Evolutionary conservation across 2,888 invertebrate genomes (phyloP), one percentile per base, ranked within the genome.

Genomic region (Eubasilissa splendida): DNA sequence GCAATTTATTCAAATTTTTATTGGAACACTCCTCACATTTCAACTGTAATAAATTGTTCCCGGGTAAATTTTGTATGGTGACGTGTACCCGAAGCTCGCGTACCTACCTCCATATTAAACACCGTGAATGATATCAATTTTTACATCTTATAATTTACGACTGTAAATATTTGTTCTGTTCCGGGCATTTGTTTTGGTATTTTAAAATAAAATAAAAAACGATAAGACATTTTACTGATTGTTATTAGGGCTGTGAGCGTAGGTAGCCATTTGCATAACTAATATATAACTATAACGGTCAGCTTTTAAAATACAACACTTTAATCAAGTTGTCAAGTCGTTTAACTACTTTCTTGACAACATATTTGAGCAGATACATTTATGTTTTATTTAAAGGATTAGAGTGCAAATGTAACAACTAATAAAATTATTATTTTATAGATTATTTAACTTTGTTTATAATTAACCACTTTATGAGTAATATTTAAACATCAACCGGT

Each of bases 161-260:
- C 54, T 77, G 81, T 83, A 83, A 83, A 83, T 83, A 83, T 83
- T 83, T 81, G 83, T 83, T 81, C 80, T 79, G 81, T 83, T 83
- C 74, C 83, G 81, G 78, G 80, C 77, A 76, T 81, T 81, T 81
- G 76, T 79, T 76, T 79, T 50, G 60, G 73, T 66, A 71, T 80
- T 76, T 76, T 70, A 60, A 71, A 71, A 76, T 76, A 73, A 76
- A 74, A 59, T 7, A 8, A 12, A 12, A 42, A 12, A 33, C 10
- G 50, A 50, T 31, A 71, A 74, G 74, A 42, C 58, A 42, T 52
- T 63, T 22, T 74, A 56, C 50, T 76, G 54, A 75, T 68, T 68
- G 53, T 42, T 42, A 42, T 42, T 70, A 50, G 22, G 70, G 59
- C 76, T 52, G 52, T 59, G 65, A 66, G 66, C 74, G 76, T 76